Conservation (phyloP, 2,113 vertebrate species). For the Pterophyllum scalare region DNA sequence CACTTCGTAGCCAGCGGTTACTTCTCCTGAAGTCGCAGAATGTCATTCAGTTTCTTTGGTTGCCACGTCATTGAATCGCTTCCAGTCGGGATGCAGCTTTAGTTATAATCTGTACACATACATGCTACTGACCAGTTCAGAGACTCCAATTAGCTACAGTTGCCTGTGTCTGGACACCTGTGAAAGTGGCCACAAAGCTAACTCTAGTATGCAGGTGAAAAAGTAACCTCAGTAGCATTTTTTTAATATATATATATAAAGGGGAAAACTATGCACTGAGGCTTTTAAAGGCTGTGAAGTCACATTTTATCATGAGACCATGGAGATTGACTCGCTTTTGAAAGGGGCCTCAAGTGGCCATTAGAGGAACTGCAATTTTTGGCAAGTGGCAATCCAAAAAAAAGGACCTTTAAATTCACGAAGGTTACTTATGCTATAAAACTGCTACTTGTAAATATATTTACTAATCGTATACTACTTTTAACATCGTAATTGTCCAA, state of each 20-base stretch:
- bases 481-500: background rate
- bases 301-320: background rate
- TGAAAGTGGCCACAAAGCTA: background rate
- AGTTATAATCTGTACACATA: background rate
- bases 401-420: background rate
- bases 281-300: background rate
- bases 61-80: background rate
- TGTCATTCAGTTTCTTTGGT: background rate
- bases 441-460: background rate
- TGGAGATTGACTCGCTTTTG: background rate
- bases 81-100: background rate
- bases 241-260: background rate
- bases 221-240: background rate
- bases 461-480: background rate
- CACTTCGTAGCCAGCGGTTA: background rate
- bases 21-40: background rate
- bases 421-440: background rate
- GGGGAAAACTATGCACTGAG: background rate
- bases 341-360: background rate
- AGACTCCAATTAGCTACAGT: background rate
- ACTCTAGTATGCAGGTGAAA: background rate
- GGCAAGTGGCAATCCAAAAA: background rate
- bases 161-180: background rate
- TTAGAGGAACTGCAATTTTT: background rate
- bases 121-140: background rate